These are phyloP conservation scores for Mobula hypostoma DNA, from an alignment of 2,113 vertebrate species.

Conservation along the genomic window DNA sequence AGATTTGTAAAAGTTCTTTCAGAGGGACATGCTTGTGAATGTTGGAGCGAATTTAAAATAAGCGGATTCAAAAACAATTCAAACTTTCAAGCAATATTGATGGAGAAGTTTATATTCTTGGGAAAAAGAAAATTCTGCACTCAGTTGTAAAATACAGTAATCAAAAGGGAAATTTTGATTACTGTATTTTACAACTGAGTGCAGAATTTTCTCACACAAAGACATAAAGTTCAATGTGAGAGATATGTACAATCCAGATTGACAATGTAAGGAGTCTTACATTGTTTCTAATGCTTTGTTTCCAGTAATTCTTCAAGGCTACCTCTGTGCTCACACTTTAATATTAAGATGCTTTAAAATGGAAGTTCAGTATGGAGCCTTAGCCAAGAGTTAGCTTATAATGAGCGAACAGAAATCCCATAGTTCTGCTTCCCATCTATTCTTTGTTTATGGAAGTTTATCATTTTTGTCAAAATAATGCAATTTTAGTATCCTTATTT, in stretches of 20 bases:
- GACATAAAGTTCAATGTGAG: not conserved
- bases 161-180: no score
- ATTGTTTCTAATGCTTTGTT: not conserved
- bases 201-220: not conserved
- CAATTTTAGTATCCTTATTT: not conserved
- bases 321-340: not conserved
- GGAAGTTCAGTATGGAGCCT: not conserved
- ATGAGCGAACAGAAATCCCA: not conserved
- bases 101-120: not conserved
- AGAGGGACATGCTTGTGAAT: not conserved
- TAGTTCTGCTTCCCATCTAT: not conserved
- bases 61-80: not conserved
- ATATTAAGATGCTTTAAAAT: not conserved
- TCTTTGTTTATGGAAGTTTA: not conserved
- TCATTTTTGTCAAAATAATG: not conserved
- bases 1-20: not conserved
- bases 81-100: not conserved
- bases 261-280: not conserved
- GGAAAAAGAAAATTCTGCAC: no score
- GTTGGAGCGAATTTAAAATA: not conserved
- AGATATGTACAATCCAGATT: not conserved
- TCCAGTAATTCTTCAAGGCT: not conserved
- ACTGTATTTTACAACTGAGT: not conserved
- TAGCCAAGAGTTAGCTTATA: not conserved
- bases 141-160: no score